A percentile compares a stretch with the other conserved stretches of the same genome.
Conservation (phyloP, 2,888 invertebrate genomes). For the Drosophila testacea region DNA sequence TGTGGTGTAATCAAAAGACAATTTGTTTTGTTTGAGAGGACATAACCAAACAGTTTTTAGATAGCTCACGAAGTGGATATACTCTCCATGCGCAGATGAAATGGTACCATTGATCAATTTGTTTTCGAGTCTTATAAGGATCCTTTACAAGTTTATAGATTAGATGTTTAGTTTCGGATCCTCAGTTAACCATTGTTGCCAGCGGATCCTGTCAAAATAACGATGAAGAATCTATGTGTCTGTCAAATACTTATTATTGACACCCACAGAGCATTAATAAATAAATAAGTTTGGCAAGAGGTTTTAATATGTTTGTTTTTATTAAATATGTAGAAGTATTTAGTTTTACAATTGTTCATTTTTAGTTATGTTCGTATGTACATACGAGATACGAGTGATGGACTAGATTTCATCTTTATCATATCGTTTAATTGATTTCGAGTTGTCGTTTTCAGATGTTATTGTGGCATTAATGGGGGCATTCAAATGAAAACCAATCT, state of each 20-base stretch:
- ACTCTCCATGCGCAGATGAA: no score
- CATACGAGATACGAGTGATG: slow-evolving; percentile 74
- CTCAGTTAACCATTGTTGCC: no score
- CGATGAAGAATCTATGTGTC: background rate
- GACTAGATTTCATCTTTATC: slow-evolving; percentile 52
- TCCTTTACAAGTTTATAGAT: no score
- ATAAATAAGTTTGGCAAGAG: background rate
- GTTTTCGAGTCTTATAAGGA: no score
- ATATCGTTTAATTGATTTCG: slow-evolving; percentile 65
- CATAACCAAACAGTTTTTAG: no score
- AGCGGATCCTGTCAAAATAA: no score
- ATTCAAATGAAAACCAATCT: slow-evolving; percentile 42
- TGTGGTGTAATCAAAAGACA: slow-evolving; percentile 23
- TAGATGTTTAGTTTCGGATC: no score
- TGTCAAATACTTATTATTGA: background rate
- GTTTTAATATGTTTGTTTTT: slow-evolving; percentile 71
- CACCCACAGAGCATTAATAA: background rate
- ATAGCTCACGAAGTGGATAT: no score
- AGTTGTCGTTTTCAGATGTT: slow-evolving; percentile 35
- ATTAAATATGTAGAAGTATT: slow-evolving; percentile 80
- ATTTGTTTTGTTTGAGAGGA: background rate
- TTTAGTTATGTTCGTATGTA: slow-evolving; percentile 76
- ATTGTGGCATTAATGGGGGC: slow-evolving; percentile 66
- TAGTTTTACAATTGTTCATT: slow-evolving; percentile 76
- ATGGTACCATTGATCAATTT: no score